Percentiles rank a stretch among this genome's conserved stretches.
Conservation (phyloP, 1,140 invertebrate species). For the Arctopsyche grandis region DNA sequence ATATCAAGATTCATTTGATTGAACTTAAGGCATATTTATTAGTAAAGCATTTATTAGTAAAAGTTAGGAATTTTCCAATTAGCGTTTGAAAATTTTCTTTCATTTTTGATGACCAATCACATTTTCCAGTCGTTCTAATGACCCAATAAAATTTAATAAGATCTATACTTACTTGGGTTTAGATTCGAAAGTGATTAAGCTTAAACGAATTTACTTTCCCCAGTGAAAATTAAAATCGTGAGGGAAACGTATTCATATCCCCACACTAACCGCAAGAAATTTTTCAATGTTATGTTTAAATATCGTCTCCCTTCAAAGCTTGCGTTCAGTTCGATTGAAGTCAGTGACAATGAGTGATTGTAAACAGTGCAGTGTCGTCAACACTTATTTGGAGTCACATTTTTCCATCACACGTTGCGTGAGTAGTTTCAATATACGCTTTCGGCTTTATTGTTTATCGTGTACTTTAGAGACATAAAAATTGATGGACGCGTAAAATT, state of each 20-base stretch:
- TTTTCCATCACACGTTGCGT: constrained; percentile 14
- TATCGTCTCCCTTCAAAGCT: not conserved
- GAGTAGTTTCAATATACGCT: constrained; percentile 15
- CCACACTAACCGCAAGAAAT: constrained; percentile 11
- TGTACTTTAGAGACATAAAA: not conserved
- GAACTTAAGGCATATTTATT: too few species aligned
- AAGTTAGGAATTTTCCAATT: too few species aligned
- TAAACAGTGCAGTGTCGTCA: not conserved
- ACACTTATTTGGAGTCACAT: not conserved
- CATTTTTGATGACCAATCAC: too few species aligned
- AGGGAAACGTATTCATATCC: not conserved
- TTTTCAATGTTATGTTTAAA: not conserved
- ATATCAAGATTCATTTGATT: too few species aligned
- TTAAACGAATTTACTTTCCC: too few species aligned
- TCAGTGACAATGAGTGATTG: not conserved
- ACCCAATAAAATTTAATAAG: too few species aligned
- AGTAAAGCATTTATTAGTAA: too few species aligned
- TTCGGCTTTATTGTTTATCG: not conserved
- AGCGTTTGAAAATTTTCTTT: too few species aligned
- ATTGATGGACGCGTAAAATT: not conserved
- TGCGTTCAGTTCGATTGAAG: not conserved
- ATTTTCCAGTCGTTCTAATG: too few species aligned
- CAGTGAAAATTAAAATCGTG: constrained; percentile 5
- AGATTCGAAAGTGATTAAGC: too few species aligned
- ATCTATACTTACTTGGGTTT: too few species aligned